Conservation (phyloP, 2,888 invertebrate genomes). For the Hypercompe scribonia region DNA sequence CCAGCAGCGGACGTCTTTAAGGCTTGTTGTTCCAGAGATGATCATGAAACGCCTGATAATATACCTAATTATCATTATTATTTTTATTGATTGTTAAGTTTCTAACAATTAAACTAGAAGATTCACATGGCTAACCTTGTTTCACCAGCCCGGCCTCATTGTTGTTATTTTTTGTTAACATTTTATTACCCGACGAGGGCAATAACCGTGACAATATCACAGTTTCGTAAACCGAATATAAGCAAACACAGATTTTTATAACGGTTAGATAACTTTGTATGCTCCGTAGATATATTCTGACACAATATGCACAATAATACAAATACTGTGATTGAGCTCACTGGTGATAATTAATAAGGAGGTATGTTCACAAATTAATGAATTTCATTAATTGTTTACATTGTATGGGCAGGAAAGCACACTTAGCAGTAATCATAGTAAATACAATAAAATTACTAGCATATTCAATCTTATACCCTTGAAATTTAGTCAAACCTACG, state of each 20-base stretch:
- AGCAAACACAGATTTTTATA: constrained; percentile 29
- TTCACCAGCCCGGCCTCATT: constrained; percentile 9
- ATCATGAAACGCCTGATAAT: no score
- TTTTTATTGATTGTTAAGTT: neutral
- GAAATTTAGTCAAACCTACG: no score
- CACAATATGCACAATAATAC: constrained; percentile 5
- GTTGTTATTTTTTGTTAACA: constrained; percentile 13
- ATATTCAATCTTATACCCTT: no score
- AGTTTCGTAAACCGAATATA: constrained; percentile 37
- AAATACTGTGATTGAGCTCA: constrained; percentile 1
- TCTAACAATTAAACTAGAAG: neutral
- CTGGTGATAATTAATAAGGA: neutral
- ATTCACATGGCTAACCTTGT: constrained; percentile 11
- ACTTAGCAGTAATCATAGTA: no score
- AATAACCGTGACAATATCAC: constrained; percentile 35
- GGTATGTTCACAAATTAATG: no score
- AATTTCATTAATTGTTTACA: neutral
- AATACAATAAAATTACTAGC: no score
- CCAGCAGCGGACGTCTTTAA: no score
- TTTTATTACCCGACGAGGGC: constrained; percentile 21
- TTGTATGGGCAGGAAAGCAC: no score
- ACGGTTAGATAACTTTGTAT: constrained; percentile 28
- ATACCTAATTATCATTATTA: no score
- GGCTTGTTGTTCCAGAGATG: no score
- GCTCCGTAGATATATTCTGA: constrained; percentile 28